Percentiles rank a stretch among this genome's conserved stretches.
phyloP scores from a whole-genome alignment of 2,888 invertebrate species.

The Agrochola circellaris region DNA sequence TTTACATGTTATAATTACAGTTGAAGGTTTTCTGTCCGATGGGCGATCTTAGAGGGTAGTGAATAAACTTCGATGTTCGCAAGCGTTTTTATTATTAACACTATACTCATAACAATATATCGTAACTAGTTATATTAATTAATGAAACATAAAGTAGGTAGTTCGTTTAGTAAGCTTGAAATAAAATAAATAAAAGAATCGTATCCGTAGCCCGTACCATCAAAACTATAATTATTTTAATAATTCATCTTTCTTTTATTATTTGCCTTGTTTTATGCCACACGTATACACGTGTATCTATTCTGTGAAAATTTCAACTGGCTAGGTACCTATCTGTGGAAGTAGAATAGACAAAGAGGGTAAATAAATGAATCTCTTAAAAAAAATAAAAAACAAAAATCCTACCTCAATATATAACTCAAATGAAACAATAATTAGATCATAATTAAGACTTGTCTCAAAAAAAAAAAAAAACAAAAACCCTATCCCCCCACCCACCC shows the following conservation, averaged over 20 bases:
- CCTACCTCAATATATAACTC: too few relatives aligned
- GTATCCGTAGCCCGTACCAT: too few relatives aligned
- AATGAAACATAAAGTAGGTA: neutral
- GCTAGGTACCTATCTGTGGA: neutral
- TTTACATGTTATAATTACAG: neutral
- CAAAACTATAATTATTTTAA: neutral
- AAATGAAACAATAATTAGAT: too few relatives aligned
- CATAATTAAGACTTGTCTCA: too few relatives aligned
- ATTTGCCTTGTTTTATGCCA: neutral
- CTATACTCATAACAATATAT: neutral
- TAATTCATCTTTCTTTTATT: neutral
- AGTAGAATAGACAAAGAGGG: too few relatives aligned
- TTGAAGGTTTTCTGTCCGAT: neutral
- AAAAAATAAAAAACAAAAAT: too few relatives aligned
- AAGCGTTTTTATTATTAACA: constrained; percentile 12
- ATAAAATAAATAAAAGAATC: neutral
- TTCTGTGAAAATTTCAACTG: neutral
- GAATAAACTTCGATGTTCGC: neutral
- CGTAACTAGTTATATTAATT: neutral
- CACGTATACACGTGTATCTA: neutral
- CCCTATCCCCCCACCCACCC: too few relatives aligned
- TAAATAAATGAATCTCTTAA: too few relatives aligned
- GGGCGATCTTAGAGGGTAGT: neutral
- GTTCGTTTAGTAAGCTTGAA: neutral
- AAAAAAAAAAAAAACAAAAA: too few relatives aligned